Evolutionary conservation across 2,797 vertebrate genomes (phyloP).

Genomic region (Sphenopsis melanotis): DNA sequence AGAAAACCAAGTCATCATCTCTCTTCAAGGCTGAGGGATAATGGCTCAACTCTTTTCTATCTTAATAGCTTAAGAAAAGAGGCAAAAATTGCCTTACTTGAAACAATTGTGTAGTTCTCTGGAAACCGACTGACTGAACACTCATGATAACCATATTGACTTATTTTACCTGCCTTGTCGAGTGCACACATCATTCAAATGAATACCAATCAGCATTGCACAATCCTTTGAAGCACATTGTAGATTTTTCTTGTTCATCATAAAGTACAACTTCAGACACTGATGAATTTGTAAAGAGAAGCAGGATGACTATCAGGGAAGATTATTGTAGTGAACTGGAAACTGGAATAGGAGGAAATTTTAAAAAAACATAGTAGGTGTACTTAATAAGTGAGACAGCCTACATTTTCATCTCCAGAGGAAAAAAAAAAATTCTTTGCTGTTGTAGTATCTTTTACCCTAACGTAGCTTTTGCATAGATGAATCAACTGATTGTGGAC

Average conservation of each 20-base stretch:
- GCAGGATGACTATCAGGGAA: neutral
- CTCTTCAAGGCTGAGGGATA: neutral
- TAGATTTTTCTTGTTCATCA: neutral
- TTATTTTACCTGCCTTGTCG: neutral
- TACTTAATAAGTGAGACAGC: neutral
- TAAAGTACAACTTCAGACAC: neutral
- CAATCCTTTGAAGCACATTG: neutral
- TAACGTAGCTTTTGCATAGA: fast-evolving
- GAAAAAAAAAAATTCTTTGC: neutral
- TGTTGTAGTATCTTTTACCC: neutral
- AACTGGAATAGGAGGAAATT: neutral
- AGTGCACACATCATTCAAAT: constrained; percentile 29
- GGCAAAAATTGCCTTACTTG: neutral
- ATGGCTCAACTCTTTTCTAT: neutral
- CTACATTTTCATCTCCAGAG: neutral
- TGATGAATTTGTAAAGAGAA: constrained; percentile 25
- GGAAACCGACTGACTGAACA: neutral
- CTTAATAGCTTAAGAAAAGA: neutral
- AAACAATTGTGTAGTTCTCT: neutral
- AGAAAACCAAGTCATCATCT: neutral
- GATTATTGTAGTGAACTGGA: neutral
- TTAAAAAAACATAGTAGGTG: neutral
- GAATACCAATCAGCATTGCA: neutral
- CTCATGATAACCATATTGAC: neutral
- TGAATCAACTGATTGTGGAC: neutral